Base-by-base conservation (phyloP, 1,140 invertebrate genomes). In the Lordiphosa collinella region DNA sequence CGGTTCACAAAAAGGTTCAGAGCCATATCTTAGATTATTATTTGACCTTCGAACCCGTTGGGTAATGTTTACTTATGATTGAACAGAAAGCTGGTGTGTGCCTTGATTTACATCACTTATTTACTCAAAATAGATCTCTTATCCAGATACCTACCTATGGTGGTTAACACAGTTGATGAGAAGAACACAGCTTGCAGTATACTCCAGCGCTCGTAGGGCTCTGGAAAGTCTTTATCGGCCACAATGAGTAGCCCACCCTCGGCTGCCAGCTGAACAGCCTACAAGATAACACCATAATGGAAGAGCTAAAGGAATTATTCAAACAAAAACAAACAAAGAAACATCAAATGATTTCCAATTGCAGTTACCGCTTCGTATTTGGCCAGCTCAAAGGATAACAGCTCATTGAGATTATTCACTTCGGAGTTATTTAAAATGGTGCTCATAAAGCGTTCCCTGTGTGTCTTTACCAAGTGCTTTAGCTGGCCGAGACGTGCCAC, bases 141-240 rank as follows among this genome's bases (percentile, higher is more conserved):
- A 6, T 8, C 0, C 1, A 0, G 12, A 10, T 9, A 34, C 90
- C 90, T 89, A 94, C 94, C 94, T 89, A 96, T 96, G 29, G 95
- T 96, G 31, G 95, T 96, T 72, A 95, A 91, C 64, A 96, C 94
- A 44, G 95, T 96, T 11, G 94, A 95, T 36, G 94, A 94, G 82
- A 96, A 96, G 87, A 96, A 96, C 25, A 95, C 93, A 2, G 94
- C 93, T 89, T 95, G 94, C 13, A 95, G 89, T 57, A 93, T 92
- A 70, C 92, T 94, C 94, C 94, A 96, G 78, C 93, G 92, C 66
- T 94, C 93, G 51, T 91, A 90, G 43, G 90, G 70, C 62, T 90
- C 66, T 68, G 90, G 91, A 85, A 92, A 92, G 66, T 90, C 89
- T 35, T 88, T 89, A 61, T 91, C 90, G 53, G 90, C 90, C 63